These are phyloP conservation scores for Lontra canadensis DNA, from an alignment of 2,113 vertebrate species.

Conservation along the genomic window DNA sequence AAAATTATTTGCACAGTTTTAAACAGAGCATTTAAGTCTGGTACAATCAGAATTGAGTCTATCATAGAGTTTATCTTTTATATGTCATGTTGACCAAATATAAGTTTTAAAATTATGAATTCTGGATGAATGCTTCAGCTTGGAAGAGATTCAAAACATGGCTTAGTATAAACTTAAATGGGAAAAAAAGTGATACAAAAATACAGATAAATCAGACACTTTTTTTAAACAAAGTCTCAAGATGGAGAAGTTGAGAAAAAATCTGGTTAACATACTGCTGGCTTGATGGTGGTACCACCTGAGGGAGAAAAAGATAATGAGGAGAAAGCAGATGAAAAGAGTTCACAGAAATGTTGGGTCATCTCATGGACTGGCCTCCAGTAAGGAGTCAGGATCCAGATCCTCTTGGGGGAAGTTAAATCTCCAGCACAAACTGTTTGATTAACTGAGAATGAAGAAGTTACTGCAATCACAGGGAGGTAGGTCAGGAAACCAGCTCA, in stretches of 20 bases:
- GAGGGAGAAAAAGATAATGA: background rate
- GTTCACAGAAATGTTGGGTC: background rate
- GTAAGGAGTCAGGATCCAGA: background rate
- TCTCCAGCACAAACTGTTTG: background rate
- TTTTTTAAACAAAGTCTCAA: background rate
- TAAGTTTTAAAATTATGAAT: conserved; percentile 13
- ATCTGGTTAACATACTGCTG: background rate
- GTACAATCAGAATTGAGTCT: background rate
- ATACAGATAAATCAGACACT: background rate
- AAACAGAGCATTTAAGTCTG: conserved; percentile 6
- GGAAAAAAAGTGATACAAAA: background rate
- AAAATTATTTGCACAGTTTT: background rate
- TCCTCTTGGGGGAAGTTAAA: background rate
- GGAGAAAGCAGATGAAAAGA: background rate
- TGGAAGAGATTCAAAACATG: conserved; percentile 25
- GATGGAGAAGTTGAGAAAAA: background rate
- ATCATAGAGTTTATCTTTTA: background rate
- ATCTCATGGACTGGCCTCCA: background rate
- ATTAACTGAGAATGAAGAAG: background rate
- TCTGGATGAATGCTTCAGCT: conserved; percentile 36
- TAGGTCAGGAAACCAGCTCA: background rate
- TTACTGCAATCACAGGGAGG: background rate
- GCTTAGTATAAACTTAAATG: background rate
- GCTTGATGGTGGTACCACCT: background rate
- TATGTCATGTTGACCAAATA: background rate